Percentiles rank a stretch among this genome's conserved stretches.
Conservation (phyloP, 2,797 vertebrate species). For the Hoplostethus atlanticus region DNA sequence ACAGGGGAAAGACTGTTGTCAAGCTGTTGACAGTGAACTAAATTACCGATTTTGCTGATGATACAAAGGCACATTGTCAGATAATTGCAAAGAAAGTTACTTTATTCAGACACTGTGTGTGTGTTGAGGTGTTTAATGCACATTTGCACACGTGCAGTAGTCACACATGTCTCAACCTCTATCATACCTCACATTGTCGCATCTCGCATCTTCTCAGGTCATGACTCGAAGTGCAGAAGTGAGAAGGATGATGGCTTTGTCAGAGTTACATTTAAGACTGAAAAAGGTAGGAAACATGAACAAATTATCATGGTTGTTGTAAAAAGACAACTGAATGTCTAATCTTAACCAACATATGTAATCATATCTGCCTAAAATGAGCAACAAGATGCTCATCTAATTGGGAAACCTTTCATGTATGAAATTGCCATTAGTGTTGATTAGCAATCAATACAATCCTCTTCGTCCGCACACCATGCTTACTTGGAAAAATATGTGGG, state of each 20-base stretch:
- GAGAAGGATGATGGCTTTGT: conserved; percentile 94
- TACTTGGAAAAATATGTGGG: neutral
- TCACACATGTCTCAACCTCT: neutral
- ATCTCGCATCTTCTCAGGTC: conserved; percentile 83
- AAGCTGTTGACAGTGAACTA: no score
- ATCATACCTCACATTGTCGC: neutral
- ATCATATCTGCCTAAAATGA: neutral
- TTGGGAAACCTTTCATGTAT: neutral
- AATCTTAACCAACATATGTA: neutral
- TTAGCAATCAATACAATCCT: neutral
- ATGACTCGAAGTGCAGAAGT: conserved; percentile 87
- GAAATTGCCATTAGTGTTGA: neutral
- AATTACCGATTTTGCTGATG: no score
- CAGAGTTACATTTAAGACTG: conserved; percentile 93
- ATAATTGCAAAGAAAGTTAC: no score
- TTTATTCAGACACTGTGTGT: neutral
- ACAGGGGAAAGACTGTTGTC: no score
- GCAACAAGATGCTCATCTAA: neutral
- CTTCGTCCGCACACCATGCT: neutral
- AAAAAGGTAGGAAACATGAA: conserved; percentile 87
- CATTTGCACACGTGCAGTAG: neutral
- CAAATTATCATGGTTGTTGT: neutral
- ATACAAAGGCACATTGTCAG: no score
- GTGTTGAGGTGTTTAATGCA: neutral
- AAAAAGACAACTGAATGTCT: neutral